Conservation (phyloP, 1,140 invertebrate genomes). For the Rhynchophorus ferrugineus region DNA sequence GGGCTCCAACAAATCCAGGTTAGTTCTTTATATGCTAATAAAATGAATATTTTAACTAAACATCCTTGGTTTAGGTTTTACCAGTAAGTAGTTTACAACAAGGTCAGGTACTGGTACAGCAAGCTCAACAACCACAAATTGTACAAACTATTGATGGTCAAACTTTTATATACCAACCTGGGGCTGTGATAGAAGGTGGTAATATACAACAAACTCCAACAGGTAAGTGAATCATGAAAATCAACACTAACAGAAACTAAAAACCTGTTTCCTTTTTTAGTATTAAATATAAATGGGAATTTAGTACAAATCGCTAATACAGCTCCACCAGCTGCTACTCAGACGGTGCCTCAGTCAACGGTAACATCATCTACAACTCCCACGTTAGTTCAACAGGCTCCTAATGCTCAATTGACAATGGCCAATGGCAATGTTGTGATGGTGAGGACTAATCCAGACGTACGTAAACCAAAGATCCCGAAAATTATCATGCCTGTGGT, state of each 20-base stretch:
- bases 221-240: slow-evolving; percentile 37
- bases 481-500: too few species aligned
- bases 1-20: slow-evolving; percentile 52
- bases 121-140: slow-evolving; percentile 65
- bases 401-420: slow-evolving; percentile 39
- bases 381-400: slow-evolving; percentile 36
- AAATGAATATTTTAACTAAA: slow-evolving; percentile 6
- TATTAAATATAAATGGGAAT: slow-evolving; percentile 68
- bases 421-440: slow-evolving; percentile 55
- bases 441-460: slow-evolving; percentile 49
- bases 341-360: slow-evolving; percentile 38
- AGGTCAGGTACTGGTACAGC: slow-evolving; percentile 51
- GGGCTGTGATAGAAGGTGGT: slow-evolving; percentile 49
- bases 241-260: slow-evolving; percentile 4
- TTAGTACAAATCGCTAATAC: slow-evolving; percentile 56
- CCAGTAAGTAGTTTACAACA: slow-evolving; percentile 53
- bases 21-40: neutral
- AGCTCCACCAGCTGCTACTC: slow-evolving; percentile 28
- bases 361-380: slow-evolving; percentile 35
- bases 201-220: slow-evolving; percentile 53
- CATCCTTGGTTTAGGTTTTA: slow-evolving; percentile 41
- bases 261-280: slow-evolving; percentile 40
- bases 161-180: slow-evolving; percentile 82
- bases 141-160: slow-evolving; percentile 91
- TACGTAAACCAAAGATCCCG: too few species aligned